phyloP scores from a whole-genome alignment of 1,140 invertebrate genomes.

The Anadara kagoshimensis region DNA sequence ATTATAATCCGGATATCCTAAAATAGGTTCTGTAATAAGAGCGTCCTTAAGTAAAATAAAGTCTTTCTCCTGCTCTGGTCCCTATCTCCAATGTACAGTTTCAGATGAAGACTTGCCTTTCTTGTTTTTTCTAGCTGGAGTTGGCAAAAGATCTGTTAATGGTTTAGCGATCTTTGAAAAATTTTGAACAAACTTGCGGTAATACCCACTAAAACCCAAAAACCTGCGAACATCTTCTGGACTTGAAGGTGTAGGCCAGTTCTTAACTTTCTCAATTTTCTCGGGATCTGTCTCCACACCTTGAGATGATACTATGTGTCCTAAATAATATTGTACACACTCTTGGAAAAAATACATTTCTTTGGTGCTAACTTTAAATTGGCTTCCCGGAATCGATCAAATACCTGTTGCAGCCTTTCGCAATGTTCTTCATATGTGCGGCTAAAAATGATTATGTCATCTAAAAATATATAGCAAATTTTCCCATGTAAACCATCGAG shows the following conservation, averaged over 20 bases:
- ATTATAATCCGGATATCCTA: conserved; percentile 9
- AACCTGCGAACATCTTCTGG: conserved; percentile 8
- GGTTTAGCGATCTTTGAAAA: too few species aligned
- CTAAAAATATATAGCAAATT: conserved; percentile 30
- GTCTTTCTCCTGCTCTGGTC: not conserved
- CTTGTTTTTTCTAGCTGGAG: too few species aligned
- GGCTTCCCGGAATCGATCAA: conserved; percentile 3
- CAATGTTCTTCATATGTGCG: conserved; percentile 71
- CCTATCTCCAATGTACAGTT: not conserved
- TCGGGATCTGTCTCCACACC: conserved; percentile 12
- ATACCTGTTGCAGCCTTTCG: conserved; percentile 50
- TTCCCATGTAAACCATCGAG: conserved; percentile 12
- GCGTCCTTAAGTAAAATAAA: not conserved
- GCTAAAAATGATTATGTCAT: conserved; percentile 34
- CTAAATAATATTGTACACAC: conserved; percentile 30
- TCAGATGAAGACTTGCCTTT: too few species aligned
- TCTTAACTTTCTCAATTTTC: not conserved
- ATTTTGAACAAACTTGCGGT: not conserved
- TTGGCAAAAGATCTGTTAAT: too few species aligned
- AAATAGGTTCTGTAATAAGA: not conserved
- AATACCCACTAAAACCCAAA: not conserved
- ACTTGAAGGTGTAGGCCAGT: not conserved
- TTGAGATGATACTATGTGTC: conserved; percentile 23
- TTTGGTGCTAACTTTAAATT: conserved; percentile 24
- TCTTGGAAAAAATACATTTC: conserved; percentile 30